Evolutionary conservation across 53 echinoderm and acorn worm species (phyloP).

Genomic region (Henricia sp.): DNA sequence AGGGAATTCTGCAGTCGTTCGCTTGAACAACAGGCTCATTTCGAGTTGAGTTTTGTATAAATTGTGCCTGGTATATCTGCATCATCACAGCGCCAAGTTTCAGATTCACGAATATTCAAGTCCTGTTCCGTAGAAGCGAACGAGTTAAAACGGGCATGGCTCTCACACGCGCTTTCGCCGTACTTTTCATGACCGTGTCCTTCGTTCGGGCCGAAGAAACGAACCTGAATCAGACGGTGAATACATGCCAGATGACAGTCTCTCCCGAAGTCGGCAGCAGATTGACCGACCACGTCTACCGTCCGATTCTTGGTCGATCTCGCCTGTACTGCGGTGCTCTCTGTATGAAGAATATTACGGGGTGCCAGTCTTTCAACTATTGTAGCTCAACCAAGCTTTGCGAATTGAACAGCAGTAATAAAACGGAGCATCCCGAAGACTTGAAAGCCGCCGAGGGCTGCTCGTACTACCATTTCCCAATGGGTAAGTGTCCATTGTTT

Average conservation of each 20-base stretch:
- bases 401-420: neutral
- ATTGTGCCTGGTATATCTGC: no score
- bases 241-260: neutral
- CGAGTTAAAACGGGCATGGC: no score
- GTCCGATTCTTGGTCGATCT: neutral
- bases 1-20: no score
- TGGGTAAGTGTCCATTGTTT: neutral
- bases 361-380: slow-evolving; percentile 1
- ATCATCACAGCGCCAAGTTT: no score
- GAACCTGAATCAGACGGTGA: neutral
- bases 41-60: no score
- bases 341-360: neutral
- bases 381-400: neutral
- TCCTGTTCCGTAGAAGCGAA: no score
- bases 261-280: neutral
- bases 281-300: neutral
- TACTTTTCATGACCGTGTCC: no score
- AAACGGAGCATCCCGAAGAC: neutral
- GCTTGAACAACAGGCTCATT: no score
- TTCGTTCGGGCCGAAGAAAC: neutral
- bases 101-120: no score
- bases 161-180: no score
- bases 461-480: slow-evolving; percentile 6
- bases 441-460: neutral
- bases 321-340: neutral